Percentiles rank a stretch among this genome's conserved stretches.
Conservation (phyloP, 2,113 vertebrate species). For the Phyllostomus hastatus region DNA sequence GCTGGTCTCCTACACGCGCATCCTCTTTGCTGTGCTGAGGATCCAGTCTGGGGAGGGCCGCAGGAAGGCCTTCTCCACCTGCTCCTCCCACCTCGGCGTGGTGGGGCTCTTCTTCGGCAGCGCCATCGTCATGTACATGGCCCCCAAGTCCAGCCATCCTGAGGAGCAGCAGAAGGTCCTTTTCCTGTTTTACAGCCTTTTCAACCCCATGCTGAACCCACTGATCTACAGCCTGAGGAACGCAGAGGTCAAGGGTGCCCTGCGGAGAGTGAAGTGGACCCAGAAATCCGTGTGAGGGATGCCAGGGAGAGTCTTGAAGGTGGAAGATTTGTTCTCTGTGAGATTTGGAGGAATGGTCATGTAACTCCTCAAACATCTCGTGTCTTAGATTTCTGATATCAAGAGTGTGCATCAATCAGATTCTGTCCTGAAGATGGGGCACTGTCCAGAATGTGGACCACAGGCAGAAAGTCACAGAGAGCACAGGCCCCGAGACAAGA, state of each 20-base stretch:
- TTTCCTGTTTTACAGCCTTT: slow-evolving; percentile 67
- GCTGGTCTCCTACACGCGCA: slow-evolving; percentile 36
- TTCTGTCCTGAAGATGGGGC: background rate
- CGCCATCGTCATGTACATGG: slow-evolving; percentile 25
- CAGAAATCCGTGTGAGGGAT: background rate
- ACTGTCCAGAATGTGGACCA: background rate
- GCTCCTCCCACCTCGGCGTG: background rate
- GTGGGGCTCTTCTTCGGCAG: slow-evolving; percentile 56
- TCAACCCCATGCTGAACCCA: slow-evolving; percentile 68
- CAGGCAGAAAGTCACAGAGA: background rate
- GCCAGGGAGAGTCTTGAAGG: background rate
- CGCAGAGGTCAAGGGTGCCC: slow-evolving; percentile 33
- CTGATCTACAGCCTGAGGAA: slow-evolving; percentile 73
- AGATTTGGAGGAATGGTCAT: background rate
- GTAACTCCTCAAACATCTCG: background rate
- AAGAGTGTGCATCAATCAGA: background rate
- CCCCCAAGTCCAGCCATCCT: slow-evolving; percentile 20
- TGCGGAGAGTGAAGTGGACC: background rate
- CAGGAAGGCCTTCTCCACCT: slow-evolving; percentile 54
- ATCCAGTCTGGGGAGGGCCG: slow-evolving; percentile 20
- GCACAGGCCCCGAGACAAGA: background rate
- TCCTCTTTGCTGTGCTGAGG: background rate
- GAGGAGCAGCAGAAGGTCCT: slow-evolving; percentile 63
- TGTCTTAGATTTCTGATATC: background rate
- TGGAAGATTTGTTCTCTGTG: background rate